phyloP scores from a whole-genome alignment of 2,113 vertebrate genomes.

The Lipotes vexillifer region DNA sequence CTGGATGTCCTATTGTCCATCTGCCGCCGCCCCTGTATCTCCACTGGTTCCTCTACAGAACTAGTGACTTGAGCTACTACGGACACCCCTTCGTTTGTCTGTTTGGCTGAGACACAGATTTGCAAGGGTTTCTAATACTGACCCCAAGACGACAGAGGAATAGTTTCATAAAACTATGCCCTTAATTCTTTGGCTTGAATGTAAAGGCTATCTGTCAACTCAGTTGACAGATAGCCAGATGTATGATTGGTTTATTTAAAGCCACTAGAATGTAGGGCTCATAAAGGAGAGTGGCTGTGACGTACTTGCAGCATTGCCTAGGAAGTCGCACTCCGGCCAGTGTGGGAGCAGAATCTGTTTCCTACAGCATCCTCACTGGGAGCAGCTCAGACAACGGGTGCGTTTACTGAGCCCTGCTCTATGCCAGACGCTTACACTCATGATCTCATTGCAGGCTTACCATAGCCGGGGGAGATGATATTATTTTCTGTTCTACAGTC shows the following conservation, averaged over 20 bases:
- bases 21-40: neutral
- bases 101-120: neutral
- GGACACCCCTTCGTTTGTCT: fast-evolving
- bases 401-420: fast-evolving
- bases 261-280: neutral
- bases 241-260: neutral
- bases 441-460: fast-evolving
- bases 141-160: neutral
- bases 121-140: neutral
- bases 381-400: too few species aligned
- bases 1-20: neutral
- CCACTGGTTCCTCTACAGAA: fast-evolving
- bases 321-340: neutral
- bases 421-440: fast-evolving
- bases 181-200: neutral
- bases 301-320: fast-evolving
- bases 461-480: fast-evolving
- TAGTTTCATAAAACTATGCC: neutral
- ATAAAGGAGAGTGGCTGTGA: neutral
- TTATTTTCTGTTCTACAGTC: neutral
- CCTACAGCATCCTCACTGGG: neutral
- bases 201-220: neutral
- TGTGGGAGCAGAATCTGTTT: neutral
- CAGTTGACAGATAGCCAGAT: neutral
- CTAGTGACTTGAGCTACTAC: neutral